Evolutionary conservation across 2,113 vertebrate genomes (phyloP).

Genomic region (Cyanocitta stelleri): DNA sequence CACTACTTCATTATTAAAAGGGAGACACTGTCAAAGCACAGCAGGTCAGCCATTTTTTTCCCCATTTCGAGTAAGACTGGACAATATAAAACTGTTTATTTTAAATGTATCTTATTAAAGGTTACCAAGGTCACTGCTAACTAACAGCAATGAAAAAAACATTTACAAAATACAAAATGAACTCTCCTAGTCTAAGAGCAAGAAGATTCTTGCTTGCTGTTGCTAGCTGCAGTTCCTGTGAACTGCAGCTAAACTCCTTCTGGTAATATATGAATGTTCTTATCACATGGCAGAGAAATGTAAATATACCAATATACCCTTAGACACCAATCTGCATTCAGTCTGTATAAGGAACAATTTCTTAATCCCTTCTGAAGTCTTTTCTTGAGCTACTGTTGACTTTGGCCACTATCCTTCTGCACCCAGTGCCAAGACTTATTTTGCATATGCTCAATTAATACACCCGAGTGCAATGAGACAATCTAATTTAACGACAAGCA

Average conservation of each 20-base stretch:
- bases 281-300: not conserved
- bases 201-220: not conserved
- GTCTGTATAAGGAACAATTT: not conserved
- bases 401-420: not conserved
- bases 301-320: not conserved
- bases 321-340: not conserved
- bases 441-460: not conserved
- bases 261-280: not conserved
- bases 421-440: not conserved
- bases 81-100: not conserved
- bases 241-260: not conserved
- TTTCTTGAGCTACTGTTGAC: not conserved
- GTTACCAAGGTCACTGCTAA: not conserved
- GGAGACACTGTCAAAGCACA: not conserved
- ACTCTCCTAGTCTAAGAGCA: not conserved
- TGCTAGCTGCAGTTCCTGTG: not conserved
- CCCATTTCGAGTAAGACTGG: not conserved
- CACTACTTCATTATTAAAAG: not conserved
- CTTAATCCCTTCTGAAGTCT: not conserved
- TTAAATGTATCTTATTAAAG: not conserved
- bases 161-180: not conserved
- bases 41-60: not conserved
- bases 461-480: not conserved
- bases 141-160: not conserved
- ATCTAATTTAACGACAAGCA: not conserved